phyloP scores from a whole-genome alignment of 2,113 vertebrate genomes.

The Chamaetylas fuelleborni region DNA sequence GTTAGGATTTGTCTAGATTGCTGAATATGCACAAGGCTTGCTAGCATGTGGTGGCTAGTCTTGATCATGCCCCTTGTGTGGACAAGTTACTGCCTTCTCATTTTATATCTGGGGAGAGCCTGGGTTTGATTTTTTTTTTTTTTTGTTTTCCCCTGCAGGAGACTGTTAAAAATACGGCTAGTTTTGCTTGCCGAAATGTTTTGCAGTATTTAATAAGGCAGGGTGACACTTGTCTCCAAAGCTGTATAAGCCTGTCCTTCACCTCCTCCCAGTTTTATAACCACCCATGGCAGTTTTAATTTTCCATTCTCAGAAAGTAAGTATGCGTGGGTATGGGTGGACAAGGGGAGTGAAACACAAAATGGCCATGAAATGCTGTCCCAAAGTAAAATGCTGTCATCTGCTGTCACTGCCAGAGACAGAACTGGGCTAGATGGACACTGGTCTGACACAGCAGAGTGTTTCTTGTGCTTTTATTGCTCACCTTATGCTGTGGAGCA shows the following conservation, averaged over 20 bases:
- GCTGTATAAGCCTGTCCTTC: not conserved
- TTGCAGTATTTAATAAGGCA: not conserved
- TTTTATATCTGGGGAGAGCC: not conserved
- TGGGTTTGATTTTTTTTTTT: not conserved
- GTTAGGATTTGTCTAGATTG: constrained; percentile 12
- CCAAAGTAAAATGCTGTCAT: not conserved
- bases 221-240: not conserved
- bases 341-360: not conserved
- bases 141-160: not conserved
- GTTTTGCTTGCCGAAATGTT: not conserved
- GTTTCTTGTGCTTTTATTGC: not conserved
- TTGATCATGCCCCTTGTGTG: not conserved
- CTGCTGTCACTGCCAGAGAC: not conserved
- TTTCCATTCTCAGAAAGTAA: not conserved
- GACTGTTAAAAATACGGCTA: not conserved
- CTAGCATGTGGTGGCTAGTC: constrained; percentile 31
- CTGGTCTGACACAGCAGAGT: not conserved
- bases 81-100: not conserved
- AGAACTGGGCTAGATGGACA: not conserved
- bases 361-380: not conserved
- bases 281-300: not conserved
- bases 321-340: not conserved
- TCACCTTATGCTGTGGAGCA: not conserved
- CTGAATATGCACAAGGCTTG: not conserved
- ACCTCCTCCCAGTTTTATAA: not conserved